Percentiles rank a stretch among this genome's conserved stretches.
Evolutionary conservation across 2,888 invertebrate species (phyloP).

Genomic region (Nephrotoma guestfalica): DNA sequence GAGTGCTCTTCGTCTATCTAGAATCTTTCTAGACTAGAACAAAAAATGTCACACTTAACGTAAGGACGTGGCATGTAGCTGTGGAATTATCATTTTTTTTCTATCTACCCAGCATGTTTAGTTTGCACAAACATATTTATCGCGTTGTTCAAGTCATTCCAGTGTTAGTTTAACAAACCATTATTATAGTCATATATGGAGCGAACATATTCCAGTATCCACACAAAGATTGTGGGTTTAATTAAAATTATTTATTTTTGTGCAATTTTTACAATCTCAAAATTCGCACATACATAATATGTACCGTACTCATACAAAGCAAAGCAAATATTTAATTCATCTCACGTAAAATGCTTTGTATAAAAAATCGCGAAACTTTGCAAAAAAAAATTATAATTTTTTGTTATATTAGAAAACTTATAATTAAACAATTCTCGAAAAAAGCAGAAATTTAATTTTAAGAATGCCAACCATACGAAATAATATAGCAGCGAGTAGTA

Average conservation of each 20-base stretch:
- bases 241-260: neutral
- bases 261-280: neutral
- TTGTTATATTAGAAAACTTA: neutral
- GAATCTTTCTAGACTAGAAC: too few relatives aligned
- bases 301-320: neutral
- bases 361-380: neutral
- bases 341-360: neutral
- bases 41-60: too few relatives aligned
- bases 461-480: neutral
- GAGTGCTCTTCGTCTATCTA: too few relatives aligned
- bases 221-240: neutral
- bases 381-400: neutral
- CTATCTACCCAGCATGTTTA: too few relatives aligned
- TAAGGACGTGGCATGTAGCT: too few relatives aligned
- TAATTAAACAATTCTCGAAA: neutral
- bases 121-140: too few relatives aligned
- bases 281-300: neutral
- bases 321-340: neutral
- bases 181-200: neutral
- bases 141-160: neutral
- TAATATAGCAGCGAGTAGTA: too few relatives aligned
- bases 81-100: too few relatives aligned
- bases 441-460: neutral
- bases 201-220: neutral
- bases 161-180: neutral